Percentiles rank a stretch among this genome's conserved stretches.
Conservation (phyloP, 1,140 invertebrate species). For the Ericerus pela region DNA sequence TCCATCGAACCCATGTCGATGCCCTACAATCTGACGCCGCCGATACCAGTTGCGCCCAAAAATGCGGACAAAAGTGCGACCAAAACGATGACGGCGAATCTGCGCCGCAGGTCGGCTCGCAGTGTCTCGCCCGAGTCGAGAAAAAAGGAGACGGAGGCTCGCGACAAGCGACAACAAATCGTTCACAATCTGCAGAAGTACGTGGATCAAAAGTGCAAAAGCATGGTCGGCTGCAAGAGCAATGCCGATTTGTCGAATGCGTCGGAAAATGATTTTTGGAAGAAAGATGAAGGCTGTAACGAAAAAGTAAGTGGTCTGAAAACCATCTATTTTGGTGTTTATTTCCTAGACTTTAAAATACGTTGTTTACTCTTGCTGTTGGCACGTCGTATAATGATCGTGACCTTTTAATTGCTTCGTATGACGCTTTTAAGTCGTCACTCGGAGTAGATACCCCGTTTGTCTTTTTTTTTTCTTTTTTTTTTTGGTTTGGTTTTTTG, state of each 20-base stretch:
- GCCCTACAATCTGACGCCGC: slow-evolving; percentile 3
- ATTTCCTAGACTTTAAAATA: no score
- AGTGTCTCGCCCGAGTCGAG: neutral
- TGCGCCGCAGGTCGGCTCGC: neutral
- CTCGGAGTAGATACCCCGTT: no score
- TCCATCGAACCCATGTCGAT: slow-evolving; percentile 17
- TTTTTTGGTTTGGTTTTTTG: no score
- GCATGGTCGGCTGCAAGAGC: neutral
- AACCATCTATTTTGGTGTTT: neutral
- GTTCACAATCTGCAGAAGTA: slow-evolving; percentile 3
- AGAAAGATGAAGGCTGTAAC: neutral
- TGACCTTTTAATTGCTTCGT: no score
- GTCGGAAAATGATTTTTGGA: slow-evolving; percentile 2
- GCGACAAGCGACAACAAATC: neutral
- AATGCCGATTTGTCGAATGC: neutral
- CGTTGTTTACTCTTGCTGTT: no score
- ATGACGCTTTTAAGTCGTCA: no score
- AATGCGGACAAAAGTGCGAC: neutral
- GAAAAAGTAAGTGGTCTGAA: neutral
- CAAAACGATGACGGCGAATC: neutral
- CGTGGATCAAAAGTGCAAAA: neutral
- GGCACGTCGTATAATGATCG: no score
- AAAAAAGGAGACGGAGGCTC: neutral
- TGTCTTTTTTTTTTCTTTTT: no score
- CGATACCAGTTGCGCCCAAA: slow-evolving; percentile 11